phyloP scores from a whole-genome alignment of 2,113 vertebrate genomes.

The Turdus rufiventris region DNA sequence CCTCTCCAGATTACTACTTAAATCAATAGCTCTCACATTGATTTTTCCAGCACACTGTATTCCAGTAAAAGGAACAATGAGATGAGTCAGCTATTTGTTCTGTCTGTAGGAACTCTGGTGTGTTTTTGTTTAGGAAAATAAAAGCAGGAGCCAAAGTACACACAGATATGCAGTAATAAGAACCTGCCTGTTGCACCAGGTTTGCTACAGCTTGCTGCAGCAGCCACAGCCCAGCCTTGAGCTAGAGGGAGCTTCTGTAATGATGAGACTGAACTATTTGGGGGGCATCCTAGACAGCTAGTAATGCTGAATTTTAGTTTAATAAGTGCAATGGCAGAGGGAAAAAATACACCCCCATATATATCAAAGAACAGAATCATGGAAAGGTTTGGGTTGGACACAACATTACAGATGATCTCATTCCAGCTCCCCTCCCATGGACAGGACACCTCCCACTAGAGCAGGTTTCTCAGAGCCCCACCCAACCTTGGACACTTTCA shows the following conservation, averaged over 20 bases:
- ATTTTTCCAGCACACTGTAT: slow-evolving; percentile 56
- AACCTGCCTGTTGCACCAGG: not conserved
- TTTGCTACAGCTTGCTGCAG: not conserved
- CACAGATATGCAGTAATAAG: not conserved
- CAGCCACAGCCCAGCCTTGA: not conserved
- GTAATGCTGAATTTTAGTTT: not conserved
- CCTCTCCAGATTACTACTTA: slow-evolving; percentile 45
- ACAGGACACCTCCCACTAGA: not conserved
- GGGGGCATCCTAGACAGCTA: not conserved
- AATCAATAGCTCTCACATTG: slow-evolving; percentile 71
- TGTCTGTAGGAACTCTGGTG: not conserved
- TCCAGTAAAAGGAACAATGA: slow-evolving; percentile 64
- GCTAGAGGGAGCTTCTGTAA: not conserved
- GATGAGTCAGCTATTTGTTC: slow-evolving; percentile 62
- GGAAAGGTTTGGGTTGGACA: not conserved
- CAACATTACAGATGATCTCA: not conserved
- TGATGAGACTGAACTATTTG: not conserved
- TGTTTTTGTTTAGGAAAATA: not conserved
- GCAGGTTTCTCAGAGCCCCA: not conserved
- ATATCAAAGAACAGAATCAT: not conserved
- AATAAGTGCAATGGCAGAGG: not conserved
- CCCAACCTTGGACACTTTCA: not conserved
- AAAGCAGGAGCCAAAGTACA: not conserved
- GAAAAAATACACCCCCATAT: not conserved
- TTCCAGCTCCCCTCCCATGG: not conserved